phyloP scores from a whole-genome alignment of 2,797 vertebrate species.

The Eurystomus glaucurus region DNA sequence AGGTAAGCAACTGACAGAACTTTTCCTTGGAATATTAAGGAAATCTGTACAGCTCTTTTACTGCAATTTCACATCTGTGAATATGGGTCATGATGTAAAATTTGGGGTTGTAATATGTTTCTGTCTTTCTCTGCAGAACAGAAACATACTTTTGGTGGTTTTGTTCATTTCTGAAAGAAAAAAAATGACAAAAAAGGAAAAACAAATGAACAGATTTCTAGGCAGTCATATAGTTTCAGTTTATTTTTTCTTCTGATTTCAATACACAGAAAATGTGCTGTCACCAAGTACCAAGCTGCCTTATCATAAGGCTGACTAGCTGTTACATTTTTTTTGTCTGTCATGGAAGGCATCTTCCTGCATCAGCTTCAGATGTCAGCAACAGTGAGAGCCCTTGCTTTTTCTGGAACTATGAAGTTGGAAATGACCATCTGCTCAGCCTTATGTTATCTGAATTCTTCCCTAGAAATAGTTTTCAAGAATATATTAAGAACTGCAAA shows the following conservation, averaged over 20 bases:
- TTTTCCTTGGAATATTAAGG: not conserved
- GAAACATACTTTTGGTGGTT: not conserved
- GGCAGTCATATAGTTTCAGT: not conserved
- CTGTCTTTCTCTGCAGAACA: not conserved
- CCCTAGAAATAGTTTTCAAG: conserved; percentile 40
- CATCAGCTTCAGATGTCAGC: conserved; percentile 66
- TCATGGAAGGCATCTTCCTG: conserved; percentile 37
- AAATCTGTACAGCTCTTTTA: not conserved
- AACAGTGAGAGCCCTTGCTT: conserved; percentile 41
- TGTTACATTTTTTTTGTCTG: conserved; percentile 14
- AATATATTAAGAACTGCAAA: conserved; percentile 56
- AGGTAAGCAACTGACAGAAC: not conserved
- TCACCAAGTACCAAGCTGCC: conserved; percentile 30
- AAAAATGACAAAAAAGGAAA: not conserved
- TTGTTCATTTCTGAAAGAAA: not conserved
- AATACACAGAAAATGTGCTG: conserved; percentile 3
- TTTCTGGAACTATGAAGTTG: conserved; percentile 67
- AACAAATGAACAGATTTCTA: not conserved
- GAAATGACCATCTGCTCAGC: conserved; percentile 76
- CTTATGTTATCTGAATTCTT: conserved; percentile 66
- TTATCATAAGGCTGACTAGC: not conserved
- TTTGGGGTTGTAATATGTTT: not conserved
- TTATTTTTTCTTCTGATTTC: conserved; percentile 53
- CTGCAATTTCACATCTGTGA: not conserved
- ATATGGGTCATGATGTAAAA: not conserved